These are phyloP conservation scores for Hesperia comma DNA, from an alignment of 2,888 invertebrate species.

Conservation along the genomic window DNA sequence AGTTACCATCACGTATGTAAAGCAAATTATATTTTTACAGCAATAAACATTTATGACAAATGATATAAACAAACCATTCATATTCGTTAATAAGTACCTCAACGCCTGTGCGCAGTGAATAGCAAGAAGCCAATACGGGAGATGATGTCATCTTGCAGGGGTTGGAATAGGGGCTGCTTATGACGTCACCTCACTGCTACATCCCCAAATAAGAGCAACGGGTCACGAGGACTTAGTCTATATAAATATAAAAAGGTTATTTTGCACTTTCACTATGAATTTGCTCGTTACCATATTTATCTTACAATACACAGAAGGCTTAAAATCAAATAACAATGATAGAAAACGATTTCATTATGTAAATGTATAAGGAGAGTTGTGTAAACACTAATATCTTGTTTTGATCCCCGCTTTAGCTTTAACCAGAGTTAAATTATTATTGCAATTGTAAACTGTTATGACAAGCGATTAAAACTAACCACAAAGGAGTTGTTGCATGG, in stretches of 20 bases:
- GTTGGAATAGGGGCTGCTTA: conserved; percentile 16
- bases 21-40: no score
- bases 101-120: conserved; percentile 19
- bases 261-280: background rate
- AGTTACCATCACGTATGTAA: no score
- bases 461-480: conserved; percentile 76
- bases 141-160: conserved; percentile 39
- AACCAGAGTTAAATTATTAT: conserved; percentile 78
- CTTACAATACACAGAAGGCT: conserved; percentile 41
- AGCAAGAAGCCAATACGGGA: conserved; percentile 15
- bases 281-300: background rate
- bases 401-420: conserved; percentile 60
- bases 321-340: conserved; percentile 62
- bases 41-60: no score
- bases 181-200: conserved; percentile 22
- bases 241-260: background rate
- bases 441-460: conserved; percentile 78
- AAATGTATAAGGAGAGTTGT: conserved; percentile 59
- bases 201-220: conserved; percentile 14
- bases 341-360: conserved; percentile 53
- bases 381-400: conserved; percentile 67
- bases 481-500: conserved; percentile 52
- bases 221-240: conserved; percentile 11
- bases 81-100: no score
- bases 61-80: no score